Base-by-base conservation (phyloP, 1,140 invertebrate genomes). In the Halictus rubicundus region DNA sequence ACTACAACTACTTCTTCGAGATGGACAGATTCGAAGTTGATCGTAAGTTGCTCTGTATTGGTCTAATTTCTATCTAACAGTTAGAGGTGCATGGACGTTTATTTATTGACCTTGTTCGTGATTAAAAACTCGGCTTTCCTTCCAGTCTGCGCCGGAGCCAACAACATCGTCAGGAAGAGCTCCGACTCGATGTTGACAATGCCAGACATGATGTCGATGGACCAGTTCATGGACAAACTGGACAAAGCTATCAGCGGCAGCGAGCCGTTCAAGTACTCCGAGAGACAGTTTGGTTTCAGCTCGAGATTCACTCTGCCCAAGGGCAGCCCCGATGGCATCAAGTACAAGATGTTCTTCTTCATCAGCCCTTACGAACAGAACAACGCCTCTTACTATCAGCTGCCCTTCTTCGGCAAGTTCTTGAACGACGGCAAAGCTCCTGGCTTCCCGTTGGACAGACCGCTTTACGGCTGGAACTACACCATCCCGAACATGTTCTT, bases 371-470 rank as follows among this genome's bases (percentile, higher is more conserved):
- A 89, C 80, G 88, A 90, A 7, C 90, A 91, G 49, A 87, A 89
- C 73, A 87, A 89, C 42, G 16, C 80, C 0, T 78, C 60, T 21
- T 61, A 46, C n/a, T 83, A 81, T 57, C 87, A 91, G 7, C 61
- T 90, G 52, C 90, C 91, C 0, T 64, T 88, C 8, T 91, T 89
- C 74, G 91, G 90, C 32, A 90, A 89, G 68, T 82, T 75, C 37
- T 83, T 85, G 25, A 87, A 90, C 60, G 95, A 96, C 83, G 93
- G 92, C 57, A 94, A 93, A 84, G 94, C 95, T 60, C 93, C 96
- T 86, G 95, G 95, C 46, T 96, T 94, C 92, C 96, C 96, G 65
- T 94, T 96, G 84, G 95, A 97, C 86, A 94, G 93, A 87, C 92
- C 92, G 16, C 87, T 92, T 78, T 60, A 85, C 14, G 74, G 88